These are phyloP conservation scores for Plebejus argus DNA, from an alignment of 2,888 invertebrate species.

Conservation along the genomic window DNA sequence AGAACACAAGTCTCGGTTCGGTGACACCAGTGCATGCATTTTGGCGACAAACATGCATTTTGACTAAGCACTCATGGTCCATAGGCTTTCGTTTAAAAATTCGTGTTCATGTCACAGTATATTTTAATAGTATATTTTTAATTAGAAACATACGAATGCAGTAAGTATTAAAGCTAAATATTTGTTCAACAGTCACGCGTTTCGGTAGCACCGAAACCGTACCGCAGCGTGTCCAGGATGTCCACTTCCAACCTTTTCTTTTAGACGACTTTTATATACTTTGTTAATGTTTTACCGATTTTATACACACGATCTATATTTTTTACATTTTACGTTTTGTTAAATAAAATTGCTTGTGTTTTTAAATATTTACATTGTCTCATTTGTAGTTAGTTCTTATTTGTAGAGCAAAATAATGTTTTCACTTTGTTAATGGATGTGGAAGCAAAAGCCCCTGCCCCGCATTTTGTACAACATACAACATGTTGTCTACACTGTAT, in stretches of 20 bases:
- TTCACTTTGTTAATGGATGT: background rate
- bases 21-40: no score
- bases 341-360: background rate
- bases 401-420: background rate
- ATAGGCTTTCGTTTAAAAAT: no score
- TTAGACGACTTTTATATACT: background rate
- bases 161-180: background rate
- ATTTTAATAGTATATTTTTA: no score
- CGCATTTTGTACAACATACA: no score
- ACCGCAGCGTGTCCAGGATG: background rate
- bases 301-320: background rate
- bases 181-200: conserved; percentile 14
- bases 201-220: background rate
- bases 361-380: background rate
- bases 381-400: background rate
- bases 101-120: no score
- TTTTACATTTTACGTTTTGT: conserved; percentile 2
- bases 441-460: no score
- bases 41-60: no score
- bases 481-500: no score
- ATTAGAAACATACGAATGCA: no score
- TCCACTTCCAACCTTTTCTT: background rate
- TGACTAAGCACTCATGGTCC: no score
- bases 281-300: background rate
- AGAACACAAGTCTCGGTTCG: no score